Percentiles rank a stretch among this genome's conserved stretches.
phyloP scores from a whole-genome alignment of 2,113 vertebrate genomes.

The Dipodomys merriami region DNA sequence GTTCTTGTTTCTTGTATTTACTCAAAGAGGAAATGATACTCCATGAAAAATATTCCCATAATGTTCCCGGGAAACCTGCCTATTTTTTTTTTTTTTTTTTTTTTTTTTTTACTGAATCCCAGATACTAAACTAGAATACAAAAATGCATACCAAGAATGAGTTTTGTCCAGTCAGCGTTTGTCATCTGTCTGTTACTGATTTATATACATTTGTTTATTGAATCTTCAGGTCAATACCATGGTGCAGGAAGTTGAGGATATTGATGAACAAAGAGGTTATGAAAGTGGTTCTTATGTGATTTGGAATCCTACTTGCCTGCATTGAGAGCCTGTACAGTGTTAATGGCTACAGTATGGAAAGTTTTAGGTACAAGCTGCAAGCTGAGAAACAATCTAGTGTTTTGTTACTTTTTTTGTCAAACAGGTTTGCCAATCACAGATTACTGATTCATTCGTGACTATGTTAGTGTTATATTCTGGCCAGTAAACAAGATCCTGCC shows the following conservation, averaged over 20 bases:
- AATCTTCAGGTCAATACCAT: not conserved
- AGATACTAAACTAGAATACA: not conserved
- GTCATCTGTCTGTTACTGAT: not conserved
- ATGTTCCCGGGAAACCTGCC: not conserved
- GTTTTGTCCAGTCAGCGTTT: not conserved
- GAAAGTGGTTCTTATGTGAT: not conserved
- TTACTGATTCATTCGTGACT: not conserved
- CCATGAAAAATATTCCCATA: not conserved
- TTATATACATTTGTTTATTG: conserved; percentile 20
- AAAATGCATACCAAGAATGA: not conserved
- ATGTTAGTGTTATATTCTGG: not conserved
- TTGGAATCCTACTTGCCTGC: not conserved
- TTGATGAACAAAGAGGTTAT: not conserved
- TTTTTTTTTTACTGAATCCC: too few species aligned
- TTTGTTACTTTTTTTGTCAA: not conserved
- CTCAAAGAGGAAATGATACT: not conserved
- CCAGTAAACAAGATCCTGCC: not conserved
- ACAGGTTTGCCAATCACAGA: not conserved
- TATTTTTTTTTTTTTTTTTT: too few species aligned
- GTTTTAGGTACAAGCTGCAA: not conserved
- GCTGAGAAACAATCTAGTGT: not conserved
- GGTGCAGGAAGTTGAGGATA: conserved; percentile 4
- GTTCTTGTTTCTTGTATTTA: conserved; percentile 1
- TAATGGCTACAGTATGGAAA: not conserved
- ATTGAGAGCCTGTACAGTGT: not conserved